Evolutionary conservation across 2,797 vertebrate species (phyloP), one percentile per base, ranked within the genome.

Genomic region (Mus spretus): DNA sequence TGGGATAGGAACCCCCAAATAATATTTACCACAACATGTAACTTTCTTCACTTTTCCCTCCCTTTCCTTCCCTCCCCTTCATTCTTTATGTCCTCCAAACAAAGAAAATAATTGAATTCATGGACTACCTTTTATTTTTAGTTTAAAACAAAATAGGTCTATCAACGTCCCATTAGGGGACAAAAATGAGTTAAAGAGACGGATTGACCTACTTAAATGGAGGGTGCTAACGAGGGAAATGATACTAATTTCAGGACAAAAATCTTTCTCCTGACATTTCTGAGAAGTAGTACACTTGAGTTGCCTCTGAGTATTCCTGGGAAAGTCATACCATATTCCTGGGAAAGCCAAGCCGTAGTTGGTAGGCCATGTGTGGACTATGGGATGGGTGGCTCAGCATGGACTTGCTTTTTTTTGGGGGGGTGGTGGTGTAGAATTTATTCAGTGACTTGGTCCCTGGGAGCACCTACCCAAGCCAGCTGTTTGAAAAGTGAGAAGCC

Each of bases 401-500:
- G 12, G 44, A 34, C 50, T 77, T 86, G 13, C 79, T 3, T 55
- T 55, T 88, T 26, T 44, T 12, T 4, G 2, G 44, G 44, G 44
- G 3, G 44, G 44, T 2, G 44, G 44, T 44, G 40, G 40, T 28
- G 63, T 28, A 55, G 55, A 93, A 90, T 88, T 97, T 93, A 93
- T 65, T 84, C 37, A 47, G 6, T 90, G 95, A 95, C 94, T 93
- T 82, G 67, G 88, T 93, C 24, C 55, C 28, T n/a, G 40, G 91
- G 77, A 65, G 85, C 28, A n/a, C 55, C 67, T n/a, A 67, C 74
- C 65, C 77, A 44, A n/a, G 31, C 80, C 95, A 89, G 88, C 93
- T 95, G 50, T 77, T 79, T n/a, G 78, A 57, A 92, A 79, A 86
- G 79, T 34, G 88, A 95, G 95, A 79, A 37, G 44, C 50, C 22